Evolutionary conservation across 2,113 vertebrate genomes (phyloP).

Genomic region (Caranx melampygus): DNA sequence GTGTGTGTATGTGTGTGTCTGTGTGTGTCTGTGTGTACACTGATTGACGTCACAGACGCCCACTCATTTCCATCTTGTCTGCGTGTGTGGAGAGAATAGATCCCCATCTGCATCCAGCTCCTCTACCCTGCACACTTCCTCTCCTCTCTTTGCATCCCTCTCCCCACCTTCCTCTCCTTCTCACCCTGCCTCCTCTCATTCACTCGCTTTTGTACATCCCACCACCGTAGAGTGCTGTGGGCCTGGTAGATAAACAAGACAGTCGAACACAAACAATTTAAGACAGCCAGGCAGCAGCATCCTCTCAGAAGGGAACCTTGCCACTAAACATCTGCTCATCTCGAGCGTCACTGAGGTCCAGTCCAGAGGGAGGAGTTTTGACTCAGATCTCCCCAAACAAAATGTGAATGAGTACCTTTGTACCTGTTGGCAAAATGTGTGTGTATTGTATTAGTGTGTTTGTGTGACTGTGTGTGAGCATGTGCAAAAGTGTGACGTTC

Average conservation of each 20-base stretch:
- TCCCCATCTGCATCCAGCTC: conserved; percentile 74
- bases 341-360: conserved; percentile 42
- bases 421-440: conserved; percentile 41
- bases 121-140: conserved; percentile 18
- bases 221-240: conserved; percentile 44
- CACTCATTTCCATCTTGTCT: conserved; percentile 83
- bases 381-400: conserved; percentile 26
- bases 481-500: conserved; percentile 56
- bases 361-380: conserved; percentile 35
- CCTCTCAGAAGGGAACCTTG: conserved; percentile 36
- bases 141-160: background rate
- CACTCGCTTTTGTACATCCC: conserved; percentile 46
- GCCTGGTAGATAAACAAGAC: conserved; percentile 56
- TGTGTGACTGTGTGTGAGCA: conserved; percentile 8
- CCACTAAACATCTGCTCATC: conserved; percentile 62
- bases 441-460: background rate
- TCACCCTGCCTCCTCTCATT: conserved; percentile 61
- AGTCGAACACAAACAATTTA: conserved; percentile 66
- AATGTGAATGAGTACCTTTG: conserved; percentile 47
- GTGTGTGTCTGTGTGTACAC: conserved; percentile 56
- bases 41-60: conserved; percentile 84
- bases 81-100: conserved; percentile 76
- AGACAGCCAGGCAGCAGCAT: conserved; percentile 60
- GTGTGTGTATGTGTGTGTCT: conserved; percentile 47
- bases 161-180: conserved; percentile 26